These are phyloP conservation scores for Mythimna albipuncta DNA, from an alignment of 2,888 invertebrate genomes.

Conservation along the genomic window DNA sequence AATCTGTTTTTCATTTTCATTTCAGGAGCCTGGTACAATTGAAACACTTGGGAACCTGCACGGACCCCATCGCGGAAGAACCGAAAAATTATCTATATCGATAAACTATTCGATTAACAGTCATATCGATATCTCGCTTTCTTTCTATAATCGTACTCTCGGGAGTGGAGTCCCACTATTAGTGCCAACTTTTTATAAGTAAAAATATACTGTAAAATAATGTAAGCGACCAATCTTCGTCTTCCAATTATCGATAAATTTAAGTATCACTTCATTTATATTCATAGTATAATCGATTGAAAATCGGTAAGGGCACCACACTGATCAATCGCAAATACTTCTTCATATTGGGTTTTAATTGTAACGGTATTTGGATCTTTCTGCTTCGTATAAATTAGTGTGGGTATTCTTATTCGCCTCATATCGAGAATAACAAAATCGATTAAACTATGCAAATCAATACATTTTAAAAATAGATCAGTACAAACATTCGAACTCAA, in stretches of 20 bases:
- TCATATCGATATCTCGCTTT: constrained; percentile 76
- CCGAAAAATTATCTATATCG: constrained; percentile 96
- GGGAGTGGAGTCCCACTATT: constrained; percentile 72
- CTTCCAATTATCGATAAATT: constrained; percentile 72
- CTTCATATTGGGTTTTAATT: constrained; percentile 68
- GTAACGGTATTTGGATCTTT: constrained; percentile 56
- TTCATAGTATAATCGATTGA: constrained; percentile 50
- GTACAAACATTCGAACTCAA: constrained; percentile 67
- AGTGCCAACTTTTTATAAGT: constrained; percentile 81
- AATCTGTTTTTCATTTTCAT: constrained; percentile 51
- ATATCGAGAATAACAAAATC: constrained; percentile 27
- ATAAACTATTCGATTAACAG: constrained; percentile 75
- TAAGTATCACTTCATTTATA: constrained; percentile 52
- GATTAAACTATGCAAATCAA: constrained; percentile 48
- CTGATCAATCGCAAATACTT: constrained; percentile 62
- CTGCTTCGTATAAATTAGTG: constrained; percentile 59
- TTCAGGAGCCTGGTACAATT: constrained; percentile 93
- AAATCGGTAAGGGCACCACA: constrained; percentile 41
- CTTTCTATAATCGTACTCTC: constrained; percentile 69
- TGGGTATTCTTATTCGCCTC: constrained; percentile 36
- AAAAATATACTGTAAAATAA: constrained; percentile 66
- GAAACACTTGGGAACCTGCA: constrained; percentile 96
- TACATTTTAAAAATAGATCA: constrained; percentile 55
- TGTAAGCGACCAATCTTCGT: constrained; percentile 72
- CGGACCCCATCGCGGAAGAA: constrained; percentile 95